phyloP scores from a whole-genome alignment of 2,113 vertebrate genomes.

The Psophia crepitans region DNA sequence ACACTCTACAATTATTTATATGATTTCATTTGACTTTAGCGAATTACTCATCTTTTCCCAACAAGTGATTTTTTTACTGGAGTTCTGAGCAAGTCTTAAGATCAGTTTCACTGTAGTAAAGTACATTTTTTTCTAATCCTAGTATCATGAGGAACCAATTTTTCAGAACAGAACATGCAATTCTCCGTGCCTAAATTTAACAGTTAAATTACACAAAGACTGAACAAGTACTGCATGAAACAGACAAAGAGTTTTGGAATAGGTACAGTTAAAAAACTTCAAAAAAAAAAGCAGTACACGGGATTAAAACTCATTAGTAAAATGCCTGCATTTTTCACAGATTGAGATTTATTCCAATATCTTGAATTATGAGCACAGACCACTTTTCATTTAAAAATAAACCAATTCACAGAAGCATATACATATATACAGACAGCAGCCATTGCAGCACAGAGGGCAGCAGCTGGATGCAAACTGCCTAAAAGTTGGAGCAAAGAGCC shows the following conservation, averaged over 20 bases:
- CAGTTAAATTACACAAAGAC: constrained; percentile 60
- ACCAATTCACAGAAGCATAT: constrained; percentile 18
- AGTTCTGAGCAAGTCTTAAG: constrained; percentile 31
- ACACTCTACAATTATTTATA: not conserved
- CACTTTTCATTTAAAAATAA: not conserved
- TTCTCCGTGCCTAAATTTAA: constrained; percentile 53
- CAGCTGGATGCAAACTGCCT: constrained; percentile 24
- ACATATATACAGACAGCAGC: not conserved
- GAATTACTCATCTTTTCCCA: not conserved
- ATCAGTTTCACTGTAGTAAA: constrained; percentile 68
- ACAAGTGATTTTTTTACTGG: not conserved
- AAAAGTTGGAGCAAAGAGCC: not conserved
- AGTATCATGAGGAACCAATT: constrained; percentile 46
- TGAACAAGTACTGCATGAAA: constrained; percentile 74
- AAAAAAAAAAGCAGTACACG: not conserved
- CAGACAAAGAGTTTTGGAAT: constrained; percentile 55
- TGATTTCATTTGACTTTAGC: not conserved
- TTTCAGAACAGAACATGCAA: constrained; percentile 64
- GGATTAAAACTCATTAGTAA: constrained; percentile 28
- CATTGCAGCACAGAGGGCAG: constrained; percentile 6
- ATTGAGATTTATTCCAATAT: constrained; percentile 27
- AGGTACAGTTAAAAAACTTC: constrained; percentile 19
- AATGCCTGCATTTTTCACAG: constrained; percentile 62
- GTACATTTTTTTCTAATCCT: constrained; percentile 48
- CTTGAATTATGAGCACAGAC: not conserved